These are phyloP conservation scores for Chiroxiphia lanceolata DNA, from an alignment of 2,797 vertebrate genomes.

Conservation along the genomic window DNA sequence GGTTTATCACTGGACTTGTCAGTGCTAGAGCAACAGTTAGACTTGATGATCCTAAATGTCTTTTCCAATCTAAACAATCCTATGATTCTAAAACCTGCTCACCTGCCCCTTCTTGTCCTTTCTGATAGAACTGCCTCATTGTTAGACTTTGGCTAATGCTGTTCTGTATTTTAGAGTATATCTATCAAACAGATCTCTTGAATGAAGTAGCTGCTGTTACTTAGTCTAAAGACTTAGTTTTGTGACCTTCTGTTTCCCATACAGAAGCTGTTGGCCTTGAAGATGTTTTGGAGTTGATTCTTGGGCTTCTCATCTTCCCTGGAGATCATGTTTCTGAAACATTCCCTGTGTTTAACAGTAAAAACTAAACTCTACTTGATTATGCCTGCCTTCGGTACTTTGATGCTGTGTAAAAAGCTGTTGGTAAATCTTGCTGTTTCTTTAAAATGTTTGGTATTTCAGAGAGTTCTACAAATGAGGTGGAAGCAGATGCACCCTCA, in stretches of 20 bases:
- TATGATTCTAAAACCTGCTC: not conserved
- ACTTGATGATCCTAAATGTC: not conserved
- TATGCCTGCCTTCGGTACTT: not conserved
- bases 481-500: not conserved
- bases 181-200: not conserved
- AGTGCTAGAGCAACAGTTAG: not conserved
- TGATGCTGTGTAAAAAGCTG: not conserved
- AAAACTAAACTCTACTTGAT: not conserved
- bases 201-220: not conserved
- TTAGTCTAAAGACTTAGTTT: not conserved
- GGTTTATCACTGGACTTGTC: not conserved
- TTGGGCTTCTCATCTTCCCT: not conserved
- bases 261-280: not conserved
- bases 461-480: not conserved
- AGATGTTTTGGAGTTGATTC: not conserved
- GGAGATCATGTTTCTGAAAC: not conserved
- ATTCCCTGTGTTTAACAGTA: not conserved
- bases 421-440: not conserved
- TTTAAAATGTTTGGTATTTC: not conserved
- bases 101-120: not conserved
- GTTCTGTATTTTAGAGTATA: not conserved
- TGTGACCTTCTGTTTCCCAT: not conserved
- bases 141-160: not conserved
- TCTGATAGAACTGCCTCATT: not conserved
- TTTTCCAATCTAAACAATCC: not conserved